Base-by-base conservation (phyloP, 2,113 vertebrate genomes). In the Hydrolagus affinis region DNA sequence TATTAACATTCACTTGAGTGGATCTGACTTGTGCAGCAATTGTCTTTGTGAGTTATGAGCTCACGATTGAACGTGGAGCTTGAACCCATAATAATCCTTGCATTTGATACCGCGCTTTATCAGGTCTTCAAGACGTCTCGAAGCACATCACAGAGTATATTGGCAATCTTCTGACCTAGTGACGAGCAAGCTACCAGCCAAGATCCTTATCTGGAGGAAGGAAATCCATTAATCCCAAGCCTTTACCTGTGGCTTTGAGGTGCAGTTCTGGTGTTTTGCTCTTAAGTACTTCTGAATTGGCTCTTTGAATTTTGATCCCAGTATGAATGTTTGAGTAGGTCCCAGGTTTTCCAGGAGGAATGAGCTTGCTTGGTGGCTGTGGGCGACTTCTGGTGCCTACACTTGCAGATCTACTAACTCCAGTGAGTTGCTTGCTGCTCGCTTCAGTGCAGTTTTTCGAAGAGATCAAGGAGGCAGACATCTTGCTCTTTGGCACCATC, bases 271-370 rank as follows among this genome's bases (percentile, higher is more conserved):
- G 66, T 83, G 23, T 62, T 8, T 68, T 83, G 8, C 60, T 28
- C 21, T 83, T 83, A 56, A 83, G 62, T 1, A 11, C 25, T 28
- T 64, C 62, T 66, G 62, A 68, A 83, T 3, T 83, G 78, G 12
- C 25, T 25, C 62, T 83, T 83, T 83, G 60, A 0, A 12, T 32
- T 66, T 68, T 83, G 62, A 11, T 83, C 1, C 78, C 62, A 66
- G 78, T 10, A 14, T 28, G 78, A 68, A 32, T 64, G 32, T 60
- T 19, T 83, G 28, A 19, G 78, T 15, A 28, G 17, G 78, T 66
- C 66, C 62, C 78, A 66, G 62, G 78, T 56, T 28, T 64, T 66
- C 25, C 78, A 30, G 78, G 78, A 83, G 28, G 25, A 32, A 83
- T 32, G 6, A 59, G 76, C 25, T 66, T 83, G 78, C 62, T 32